A percentile compares a stretch with the other conserved stretches of the same genome.
Evolutionary conservation across 2,113 vertebrate species (phyloP).

Genomic region (Callipepla squamata): DNA sequence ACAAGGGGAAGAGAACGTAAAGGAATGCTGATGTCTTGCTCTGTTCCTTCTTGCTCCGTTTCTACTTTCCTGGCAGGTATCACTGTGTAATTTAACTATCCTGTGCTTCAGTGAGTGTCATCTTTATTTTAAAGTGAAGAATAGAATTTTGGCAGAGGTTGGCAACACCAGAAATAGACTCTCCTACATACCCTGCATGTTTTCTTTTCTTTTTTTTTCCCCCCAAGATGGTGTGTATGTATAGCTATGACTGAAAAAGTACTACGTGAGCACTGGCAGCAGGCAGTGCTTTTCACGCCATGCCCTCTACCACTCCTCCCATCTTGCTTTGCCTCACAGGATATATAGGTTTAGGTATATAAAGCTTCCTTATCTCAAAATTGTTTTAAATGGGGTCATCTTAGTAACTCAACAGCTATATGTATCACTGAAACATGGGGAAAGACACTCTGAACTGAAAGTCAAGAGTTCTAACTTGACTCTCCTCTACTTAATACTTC

Average conservation of each 20-base stretch:
- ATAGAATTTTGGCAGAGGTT: background rate
- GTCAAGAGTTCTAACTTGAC: background rate
- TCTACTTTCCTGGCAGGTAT: background rate
- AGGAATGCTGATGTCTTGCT: background rate
- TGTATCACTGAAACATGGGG: background rate
- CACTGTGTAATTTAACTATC: background rate
- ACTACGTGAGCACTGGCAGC: conserved; percentile 7
- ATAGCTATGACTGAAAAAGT: background rate
- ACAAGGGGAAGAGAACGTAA: background rate
- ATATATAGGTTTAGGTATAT: background rate
- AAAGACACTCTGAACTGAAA: background rate
- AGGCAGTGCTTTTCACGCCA: background rate
- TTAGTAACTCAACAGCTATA: background rate
- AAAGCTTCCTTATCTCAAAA: conserved; percentile 7
- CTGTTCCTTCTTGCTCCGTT: background rate
- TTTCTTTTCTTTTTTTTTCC: background rate
- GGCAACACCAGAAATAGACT: background rate
- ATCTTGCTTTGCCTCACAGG: background rate
- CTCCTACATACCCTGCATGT: background rate
- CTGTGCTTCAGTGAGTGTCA: background rate
- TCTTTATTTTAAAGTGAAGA: conserved; percentile 11
- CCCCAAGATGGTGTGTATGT: background rate
- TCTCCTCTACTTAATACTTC: background rate
- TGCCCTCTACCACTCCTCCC: background rate
- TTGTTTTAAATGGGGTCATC: conserved; percentile 26